These are phyloP conservation scores for Erythrolamprus reginae DNA, from an alignment of 2,113 vertebrate genomes.

Conservation along the genomic window DNA sequence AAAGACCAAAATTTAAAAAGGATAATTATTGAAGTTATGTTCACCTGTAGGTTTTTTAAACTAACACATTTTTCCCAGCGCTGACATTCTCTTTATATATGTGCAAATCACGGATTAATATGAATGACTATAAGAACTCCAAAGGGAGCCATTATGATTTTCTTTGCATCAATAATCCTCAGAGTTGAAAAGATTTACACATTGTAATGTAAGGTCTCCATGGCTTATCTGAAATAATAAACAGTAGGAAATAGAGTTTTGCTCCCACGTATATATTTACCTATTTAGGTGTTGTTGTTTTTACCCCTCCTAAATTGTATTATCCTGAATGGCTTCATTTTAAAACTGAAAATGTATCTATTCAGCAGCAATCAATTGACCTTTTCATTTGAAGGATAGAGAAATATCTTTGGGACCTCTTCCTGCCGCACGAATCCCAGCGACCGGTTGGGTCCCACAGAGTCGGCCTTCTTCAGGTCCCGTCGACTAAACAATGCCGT, in stretches of 20 bases:
- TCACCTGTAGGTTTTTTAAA: constrained; percentile 4
- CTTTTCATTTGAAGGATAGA: neutral
- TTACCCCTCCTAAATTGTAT: constrained; percentile 3
- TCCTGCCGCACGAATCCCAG: too few species aligned
- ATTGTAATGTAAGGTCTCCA: constrained; percentile 7
- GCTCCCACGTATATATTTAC: neutral
- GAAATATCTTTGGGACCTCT: too few species aligned
- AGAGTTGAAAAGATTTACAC: constrained; percentile 33
- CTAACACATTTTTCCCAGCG: neutral
- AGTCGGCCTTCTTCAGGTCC: too few species aligned
- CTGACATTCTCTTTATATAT: neutral
- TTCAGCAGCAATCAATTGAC: neutral
- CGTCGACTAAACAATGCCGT: too few species aligned
- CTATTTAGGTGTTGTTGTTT: neutral
- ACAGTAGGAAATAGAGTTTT: neutral
- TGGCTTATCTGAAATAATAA: constrained; percentile 19
- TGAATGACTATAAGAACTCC: constrained; percentile 25
- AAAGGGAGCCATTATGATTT: neutral
- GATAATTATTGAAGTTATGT: neutral
- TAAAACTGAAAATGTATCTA: neutral
- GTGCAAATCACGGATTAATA: constrained; percentile 17
- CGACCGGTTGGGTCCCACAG: too few species aligned
- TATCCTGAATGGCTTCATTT: neutral
- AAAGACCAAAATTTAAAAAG: constrained; percentile 22
- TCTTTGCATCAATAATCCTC: constrained; percentile 31